Evolutionary conservation across 2,888 invertebrate genomes (phyloP).

Genomic region (Acleris cristana): DNA sequence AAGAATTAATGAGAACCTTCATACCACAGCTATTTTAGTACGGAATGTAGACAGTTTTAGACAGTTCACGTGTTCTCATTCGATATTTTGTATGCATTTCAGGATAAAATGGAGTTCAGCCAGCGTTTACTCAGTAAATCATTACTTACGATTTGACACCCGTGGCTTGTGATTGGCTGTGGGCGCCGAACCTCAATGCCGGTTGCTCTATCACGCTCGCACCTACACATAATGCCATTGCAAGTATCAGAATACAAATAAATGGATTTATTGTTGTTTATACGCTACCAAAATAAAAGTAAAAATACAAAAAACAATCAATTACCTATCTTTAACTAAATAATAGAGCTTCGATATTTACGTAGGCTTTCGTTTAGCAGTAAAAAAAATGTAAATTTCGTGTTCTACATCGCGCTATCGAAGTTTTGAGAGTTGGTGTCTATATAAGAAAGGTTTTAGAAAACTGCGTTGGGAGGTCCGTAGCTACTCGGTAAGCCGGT

Average conservation of each 20-base stretch:
- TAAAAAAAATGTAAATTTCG: slow-evolving; percentile 44
- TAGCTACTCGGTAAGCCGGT: slow-evolving; percentile 79
- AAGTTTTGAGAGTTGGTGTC: slow-evolving; percentile 49
- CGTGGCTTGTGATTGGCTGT: slow-evolving; percentile 12
- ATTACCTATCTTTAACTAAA: not conserved
- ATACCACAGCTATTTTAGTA: slow-evolving; percentile 10
- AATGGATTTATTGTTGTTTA: slow-evolving; percentile 4
- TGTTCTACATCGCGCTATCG: slow-evolving; percentile 66
- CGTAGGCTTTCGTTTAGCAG: not conserved
- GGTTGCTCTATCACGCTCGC: slow-evolving; percentile 29
- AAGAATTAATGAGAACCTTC: not conserved
- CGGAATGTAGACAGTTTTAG: slow-evolving; percentile 2
- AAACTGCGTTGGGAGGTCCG: slow-evolving; percentile 63
- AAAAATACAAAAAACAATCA: not conserved
- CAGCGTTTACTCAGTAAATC: slow-evolving; percentile 40
- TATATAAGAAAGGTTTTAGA: slow-evolving; percentile 42
- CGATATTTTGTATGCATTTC: not conserved
- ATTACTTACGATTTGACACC: slow-evolving; percentile 19
- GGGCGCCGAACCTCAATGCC: not conserved
- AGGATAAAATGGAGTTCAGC: not conserved
- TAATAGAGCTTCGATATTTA: not conserved
- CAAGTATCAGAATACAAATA: slow-evolving; percentile 19
- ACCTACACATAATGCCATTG: slow-evolving; percentile 28
- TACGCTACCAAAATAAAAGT: not conserved
- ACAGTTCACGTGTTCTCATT: not conserved